Percentiles rank a stretch among this genome's conserved stretches.
phyloP scores from a whole-genome alignment of 2,113 vertebrate species.

The Planiliza haematocheilus region DNA sequence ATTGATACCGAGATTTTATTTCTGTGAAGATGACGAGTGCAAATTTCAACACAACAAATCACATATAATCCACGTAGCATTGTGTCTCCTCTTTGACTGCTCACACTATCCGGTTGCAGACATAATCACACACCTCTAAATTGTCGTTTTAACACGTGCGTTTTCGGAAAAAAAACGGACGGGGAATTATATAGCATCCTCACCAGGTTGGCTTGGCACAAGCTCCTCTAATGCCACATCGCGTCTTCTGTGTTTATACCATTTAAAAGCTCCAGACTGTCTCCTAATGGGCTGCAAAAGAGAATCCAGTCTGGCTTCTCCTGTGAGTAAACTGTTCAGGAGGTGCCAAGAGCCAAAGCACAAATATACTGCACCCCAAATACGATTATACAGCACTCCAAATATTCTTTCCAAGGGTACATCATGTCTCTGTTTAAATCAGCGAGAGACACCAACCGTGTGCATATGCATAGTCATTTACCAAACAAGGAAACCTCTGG shows the following conservation, averaged over 20 bases:
- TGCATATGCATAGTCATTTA: not conserved
- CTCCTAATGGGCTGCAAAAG: conserved; percentile 37
- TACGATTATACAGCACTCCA: conserved; percentile 43
- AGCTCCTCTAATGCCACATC: conserved; percentile 36
- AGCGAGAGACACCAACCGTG: conserved; percentile 12
- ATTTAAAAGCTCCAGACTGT: conserved; percentile 48
- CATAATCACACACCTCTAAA: conserved; percentile 1
- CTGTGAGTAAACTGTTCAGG: conserved; percentile 44
- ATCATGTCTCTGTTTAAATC: conserved; percentile 40
- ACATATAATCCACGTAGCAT: no score
- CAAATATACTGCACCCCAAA: conserved; percentile 46
- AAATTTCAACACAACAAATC: not conserved
- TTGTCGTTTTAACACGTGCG: conserved; percentile 3
- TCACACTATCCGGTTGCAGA: not conserved
- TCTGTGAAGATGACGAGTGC: not conserved
- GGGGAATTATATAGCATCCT: conserved; percentile 3
- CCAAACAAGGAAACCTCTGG: not conserved
- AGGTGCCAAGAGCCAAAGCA: conserved; percentile 54
- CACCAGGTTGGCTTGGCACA: conserved; percentile 1
- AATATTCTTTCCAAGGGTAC: conserved; percentile 34
- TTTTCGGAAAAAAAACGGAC: conserved; percentile 3
- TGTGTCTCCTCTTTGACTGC: conserved; percentile 3
- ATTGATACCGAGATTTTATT: not conserved
- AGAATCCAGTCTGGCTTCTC: conserved; percentile 56
- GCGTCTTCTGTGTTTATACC: conserved; percentile 42